These are phyloP conservation scores for Tapirus terrestris DNA, from an alignment of 2,113 vertebrate species.

Conservation along the genomic window DNA sequence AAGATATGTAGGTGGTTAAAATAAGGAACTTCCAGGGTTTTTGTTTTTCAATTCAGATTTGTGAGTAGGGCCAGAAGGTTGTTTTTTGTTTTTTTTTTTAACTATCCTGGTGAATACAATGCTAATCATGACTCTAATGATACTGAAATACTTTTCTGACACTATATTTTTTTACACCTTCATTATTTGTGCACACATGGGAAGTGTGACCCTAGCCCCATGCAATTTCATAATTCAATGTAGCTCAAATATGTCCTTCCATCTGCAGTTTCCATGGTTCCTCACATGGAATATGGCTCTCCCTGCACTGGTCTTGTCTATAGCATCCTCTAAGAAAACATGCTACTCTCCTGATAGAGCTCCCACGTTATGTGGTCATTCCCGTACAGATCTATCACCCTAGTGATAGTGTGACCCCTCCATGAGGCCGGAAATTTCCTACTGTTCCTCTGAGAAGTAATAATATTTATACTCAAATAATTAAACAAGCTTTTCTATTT, in stretches of 20 bases:
- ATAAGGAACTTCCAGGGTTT: not conserved
- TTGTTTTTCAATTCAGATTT: not conserved
- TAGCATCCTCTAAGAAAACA: not conserved
- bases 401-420: not conserved
- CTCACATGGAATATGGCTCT: not conserved
- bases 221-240: not conserved
- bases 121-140: not conserved
- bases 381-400: rapidly evolving
- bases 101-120: not conserved
- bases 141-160: not conserved
- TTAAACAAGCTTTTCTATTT: not conserved
- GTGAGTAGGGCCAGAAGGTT: not conserved
- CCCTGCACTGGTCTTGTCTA: not conserved
- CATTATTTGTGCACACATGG: not conserved
- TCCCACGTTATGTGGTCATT: too few species aligned
- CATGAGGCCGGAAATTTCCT: not conserved
- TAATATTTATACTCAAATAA: not conserved
- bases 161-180: not conserved
- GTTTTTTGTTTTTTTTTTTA: not conserved
- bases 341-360: not conserved
- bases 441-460: not conserved
- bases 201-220: not conserved
- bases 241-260: not conserved
- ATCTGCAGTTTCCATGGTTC: not conserved
- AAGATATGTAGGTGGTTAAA: not conserved